Percentiles rank a stretch among this genome's conserved stretches.
Conservation (phyloP, 2,797 vertebrate species). For the Sebastes vulpes region DNA sequence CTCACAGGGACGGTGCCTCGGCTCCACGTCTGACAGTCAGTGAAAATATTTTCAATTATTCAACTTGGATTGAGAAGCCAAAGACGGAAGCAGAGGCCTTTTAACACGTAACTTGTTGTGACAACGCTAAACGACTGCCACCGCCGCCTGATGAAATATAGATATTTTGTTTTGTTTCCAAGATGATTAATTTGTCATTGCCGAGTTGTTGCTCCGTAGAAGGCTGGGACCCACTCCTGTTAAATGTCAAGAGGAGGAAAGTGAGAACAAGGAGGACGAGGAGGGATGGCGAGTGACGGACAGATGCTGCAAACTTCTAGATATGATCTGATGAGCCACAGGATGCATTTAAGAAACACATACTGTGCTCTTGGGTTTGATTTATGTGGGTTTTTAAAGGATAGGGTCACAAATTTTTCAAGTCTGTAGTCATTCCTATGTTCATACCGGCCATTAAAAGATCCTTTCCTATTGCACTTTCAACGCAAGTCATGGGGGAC, state of each 20-base stretch:
- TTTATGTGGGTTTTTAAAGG: not conserved
- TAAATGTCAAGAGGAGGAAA: not conserved
- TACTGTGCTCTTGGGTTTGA: not conserved
- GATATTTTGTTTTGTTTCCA: constrained; percentile 66
- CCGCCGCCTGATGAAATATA: constrained; percentile 63
- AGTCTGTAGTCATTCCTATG: not conserved
- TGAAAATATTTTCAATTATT: constrained; percentile 75
- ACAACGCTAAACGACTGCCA: constrained; percentile 55
- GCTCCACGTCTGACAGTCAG: constrained; percentile 46
- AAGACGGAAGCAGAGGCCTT: constrained; percentile 42
- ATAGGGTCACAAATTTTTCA: not conserved
- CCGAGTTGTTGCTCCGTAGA: not conserved
- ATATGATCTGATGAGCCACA: constrained; percentile 1
- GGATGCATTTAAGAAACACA: not conserved
- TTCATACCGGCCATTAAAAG: not conserved
- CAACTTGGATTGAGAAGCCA: constrained; percentile 49
- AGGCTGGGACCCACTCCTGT: not conserved
- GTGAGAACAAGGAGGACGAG: not conserved
- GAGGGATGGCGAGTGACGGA: not conserved
- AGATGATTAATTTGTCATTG: constrained; percentile 62
- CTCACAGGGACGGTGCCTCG: not conserved
- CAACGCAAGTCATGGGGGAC: not conserved
- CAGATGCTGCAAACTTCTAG: not conserved
- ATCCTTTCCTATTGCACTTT: not conserved
- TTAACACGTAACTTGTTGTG: constrained; percentile 65